These are phyloP conservation scores for Rhinopithecus roxellana DNA, from an alignment of 2,113 vertebrate genomes.

Conservation along the genomic window DNA sequence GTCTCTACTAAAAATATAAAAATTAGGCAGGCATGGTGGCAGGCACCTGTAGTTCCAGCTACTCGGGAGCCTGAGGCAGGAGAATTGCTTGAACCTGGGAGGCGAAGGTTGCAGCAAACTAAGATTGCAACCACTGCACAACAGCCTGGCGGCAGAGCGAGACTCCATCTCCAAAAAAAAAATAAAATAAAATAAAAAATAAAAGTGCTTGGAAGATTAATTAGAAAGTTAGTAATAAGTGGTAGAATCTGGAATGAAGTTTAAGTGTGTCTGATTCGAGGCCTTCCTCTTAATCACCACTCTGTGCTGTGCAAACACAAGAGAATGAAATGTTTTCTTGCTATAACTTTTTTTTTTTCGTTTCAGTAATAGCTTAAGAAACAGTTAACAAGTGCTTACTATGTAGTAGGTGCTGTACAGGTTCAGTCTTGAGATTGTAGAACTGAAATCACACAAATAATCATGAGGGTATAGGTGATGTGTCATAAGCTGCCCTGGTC, in stretches of 20 bases:
- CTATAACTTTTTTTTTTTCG: neutral
- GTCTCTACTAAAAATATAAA: too few relatives aligned
- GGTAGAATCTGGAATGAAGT: neutral
- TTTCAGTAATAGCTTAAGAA: neutral
- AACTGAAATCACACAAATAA: neutral
- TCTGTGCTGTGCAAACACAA: neutral
- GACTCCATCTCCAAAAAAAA: too few relatives aligned
- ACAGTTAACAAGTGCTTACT: neutral
- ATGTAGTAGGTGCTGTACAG: too few relatives aligned
- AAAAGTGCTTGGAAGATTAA: neutral
- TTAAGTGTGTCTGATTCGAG: neutral
- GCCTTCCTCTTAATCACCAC: neutral
- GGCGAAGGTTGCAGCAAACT: too few relatives aligned
- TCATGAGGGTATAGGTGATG: neutral
- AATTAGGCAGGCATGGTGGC: too few relatives aligned
- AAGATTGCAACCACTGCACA: too few relatives aligned
- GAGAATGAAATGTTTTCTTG: neutral
- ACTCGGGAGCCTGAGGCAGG: too few relatives aligned
- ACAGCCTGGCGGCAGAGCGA: too few relatives aligned
- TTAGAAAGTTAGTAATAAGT: neutral
- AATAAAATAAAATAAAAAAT: too few relatives aligned
- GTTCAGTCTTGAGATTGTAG: neutral
- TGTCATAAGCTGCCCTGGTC: neutral
- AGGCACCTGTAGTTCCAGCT: too few relatives aligned
- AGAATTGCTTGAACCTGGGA: too few relatives aligned